Conservation (phyloP, 2,888 invertebrate species). For the Ophioninae sp. region DNA sequence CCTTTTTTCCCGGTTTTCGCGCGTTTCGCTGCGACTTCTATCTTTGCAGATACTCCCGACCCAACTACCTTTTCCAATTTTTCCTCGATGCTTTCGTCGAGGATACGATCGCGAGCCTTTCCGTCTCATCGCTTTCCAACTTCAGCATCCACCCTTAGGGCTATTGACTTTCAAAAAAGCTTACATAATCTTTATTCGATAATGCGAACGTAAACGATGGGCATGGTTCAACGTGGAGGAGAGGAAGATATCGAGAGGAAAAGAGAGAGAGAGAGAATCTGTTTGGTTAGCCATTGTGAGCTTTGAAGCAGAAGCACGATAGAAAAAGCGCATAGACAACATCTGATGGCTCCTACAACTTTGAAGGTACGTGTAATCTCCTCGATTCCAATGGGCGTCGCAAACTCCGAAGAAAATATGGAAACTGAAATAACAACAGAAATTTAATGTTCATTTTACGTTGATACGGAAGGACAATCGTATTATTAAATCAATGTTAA, state of each 20-base stretch:
- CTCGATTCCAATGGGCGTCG: constrained; percentile 8
- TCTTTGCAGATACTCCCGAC: constrained; percentile 4
- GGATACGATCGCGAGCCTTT: constrained; percentile 44
- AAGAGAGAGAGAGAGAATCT: neutral
- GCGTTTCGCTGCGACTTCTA: constrained; percentile 2
- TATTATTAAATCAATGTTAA: neutral
- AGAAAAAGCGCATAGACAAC: constrained; percentile 30
- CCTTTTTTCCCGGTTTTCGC: constrained; percentile 6
- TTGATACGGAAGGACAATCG: neutral
- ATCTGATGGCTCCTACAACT: constrained; percentile 53
- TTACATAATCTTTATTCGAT: constrained; percentile 74
- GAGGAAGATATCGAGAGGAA: constrained; percentile 21
- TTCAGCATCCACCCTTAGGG: constrained; percentile 46
- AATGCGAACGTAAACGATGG: constrained; percentile 69
- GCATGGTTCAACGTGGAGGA: constrained; percentile 45
- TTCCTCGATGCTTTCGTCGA: constrained; percentile 1
- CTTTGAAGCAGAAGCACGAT: constrained; percentile 19
- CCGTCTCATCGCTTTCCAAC: constrained; percentile 35
- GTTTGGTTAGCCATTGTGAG: constrained; percentile 1
- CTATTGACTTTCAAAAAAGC: constrained; percentile 62
- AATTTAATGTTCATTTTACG: neutral
- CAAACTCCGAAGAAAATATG: constrained; percentile 20
- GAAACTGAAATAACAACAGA: constrained; percentile 9
- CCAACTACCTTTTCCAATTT: constrained; percentile 60
- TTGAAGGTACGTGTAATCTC: constrained; percentile 44